phyloP scores from a whole-genome alignment of 2,888 invertebrate species.

The Philonicus albiceps region DNA sequence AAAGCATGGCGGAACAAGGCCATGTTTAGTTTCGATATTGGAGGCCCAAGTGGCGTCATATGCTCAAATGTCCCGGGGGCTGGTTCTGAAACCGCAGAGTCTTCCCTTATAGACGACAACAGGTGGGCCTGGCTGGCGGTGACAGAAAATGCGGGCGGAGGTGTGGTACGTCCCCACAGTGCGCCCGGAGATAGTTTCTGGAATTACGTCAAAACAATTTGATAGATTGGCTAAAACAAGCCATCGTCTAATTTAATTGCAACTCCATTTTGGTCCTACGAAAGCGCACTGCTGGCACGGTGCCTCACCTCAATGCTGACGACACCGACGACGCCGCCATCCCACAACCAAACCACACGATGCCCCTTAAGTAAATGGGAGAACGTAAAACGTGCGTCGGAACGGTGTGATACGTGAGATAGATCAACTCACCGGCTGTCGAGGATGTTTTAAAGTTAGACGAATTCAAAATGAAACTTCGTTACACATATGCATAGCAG shows the following conservation, averaged over 20 bases:
- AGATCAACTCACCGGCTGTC: background rate
- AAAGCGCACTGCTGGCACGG: background rate
- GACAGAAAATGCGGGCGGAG: background rate
- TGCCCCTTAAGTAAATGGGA: background rate
- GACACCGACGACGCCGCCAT: too few relatives aligned
- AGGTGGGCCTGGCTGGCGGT: background rate
- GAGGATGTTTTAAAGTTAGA: background rate
- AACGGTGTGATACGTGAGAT: background rate
- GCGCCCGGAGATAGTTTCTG: background rate
- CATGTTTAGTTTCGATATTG: conserved; percentile 13
- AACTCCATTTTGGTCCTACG: background rate
- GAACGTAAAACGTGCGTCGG: background rate
- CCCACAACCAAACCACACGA: too few relatives aligned
- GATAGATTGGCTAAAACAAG: conserved; percentile 28
- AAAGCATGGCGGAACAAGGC: background rate
- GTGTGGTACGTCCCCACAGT: background rate
- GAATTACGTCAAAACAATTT: conserved; percentile 13
- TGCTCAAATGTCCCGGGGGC: conserved; percentile 9
- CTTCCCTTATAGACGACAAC: background rate
- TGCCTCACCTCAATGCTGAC: background rate
- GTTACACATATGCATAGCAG: background rate
- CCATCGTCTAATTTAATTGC: conserved; percentile 22
- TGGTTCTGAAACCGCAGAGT: background rate
- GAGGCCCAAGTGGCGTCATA: conserved; percentile 8
- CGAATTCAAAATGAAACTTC: background rate